Evolutionary conservation across 2,113 vertebrate genomes (phyloP).

Genomic region (Dipodomys spectabilis): DNA sequence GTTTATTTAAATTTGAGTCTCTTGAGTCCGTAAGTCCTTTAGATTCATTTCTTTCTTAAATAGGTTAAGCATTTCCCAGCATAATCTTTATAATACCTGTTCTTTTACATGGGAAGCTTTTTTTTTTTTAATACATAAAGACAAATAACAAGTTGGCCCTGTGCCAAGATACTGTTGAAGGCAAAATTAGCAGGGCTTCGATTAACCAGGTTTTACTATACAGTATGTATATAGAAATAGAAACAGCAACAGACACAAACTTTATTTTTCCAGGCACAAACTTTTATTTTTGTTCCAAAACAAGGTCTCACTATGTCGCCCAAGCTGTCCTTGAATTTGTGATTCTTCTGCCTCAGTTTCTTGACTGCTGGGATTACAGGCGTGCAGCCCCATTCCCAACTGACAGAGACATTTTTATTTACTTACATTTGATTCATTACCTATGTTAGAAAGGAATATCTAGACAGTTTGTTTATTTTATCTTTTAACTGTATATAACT

Average conservation of each 20-base stretch:
- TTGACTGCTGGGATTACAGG: not conserved
- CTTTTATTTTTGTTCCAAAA: not conserved
- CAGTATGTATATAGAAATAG: not conserved
- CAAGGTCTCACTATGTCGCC: not conserved
- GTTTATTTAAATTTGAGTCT: conserved; percentile 68
- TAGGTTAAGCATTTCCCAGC: conserved; percentile 58
- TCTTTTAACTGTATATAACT: not conserved
- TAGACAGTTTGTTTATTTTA: not conserved
- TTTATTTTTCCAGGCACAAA: not conserved
- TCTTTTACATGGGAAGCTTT: conserved; percentile 53
- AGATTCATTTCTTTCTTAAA: conserved; percentile 69
- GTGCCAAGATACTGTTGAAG: conserved; percentile 53
- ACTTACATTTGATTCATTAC: conserved; percentile 20
- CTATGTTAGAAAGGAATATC: conserved; percentile 20
- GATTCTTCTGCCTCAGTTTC: not conserved
- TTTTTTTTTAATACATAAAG: conserved; percentile 23
- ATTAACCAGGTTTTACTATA: conserved; percentile 32
- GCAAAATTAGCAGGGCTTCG: conserved; percentile 55
- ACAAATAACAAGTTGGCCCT: conserved; percentile 66
- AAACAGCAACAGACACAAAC: not conserved
- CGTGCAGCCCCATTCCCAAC: no score
- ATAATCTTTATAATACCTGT: conserved; percentile 50
- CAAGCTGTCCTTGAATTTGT: not conserved
- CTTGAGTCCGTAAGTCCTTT: conserved; percentile 60
- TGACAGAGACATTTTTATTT: not conserved